Percentiles rank a stretch among this genome's conserved stretches.
Evolutionary conservation across 2,797 vertebrate species (phyloP).

Genomic region (Nannoperca obscura): DNA sequence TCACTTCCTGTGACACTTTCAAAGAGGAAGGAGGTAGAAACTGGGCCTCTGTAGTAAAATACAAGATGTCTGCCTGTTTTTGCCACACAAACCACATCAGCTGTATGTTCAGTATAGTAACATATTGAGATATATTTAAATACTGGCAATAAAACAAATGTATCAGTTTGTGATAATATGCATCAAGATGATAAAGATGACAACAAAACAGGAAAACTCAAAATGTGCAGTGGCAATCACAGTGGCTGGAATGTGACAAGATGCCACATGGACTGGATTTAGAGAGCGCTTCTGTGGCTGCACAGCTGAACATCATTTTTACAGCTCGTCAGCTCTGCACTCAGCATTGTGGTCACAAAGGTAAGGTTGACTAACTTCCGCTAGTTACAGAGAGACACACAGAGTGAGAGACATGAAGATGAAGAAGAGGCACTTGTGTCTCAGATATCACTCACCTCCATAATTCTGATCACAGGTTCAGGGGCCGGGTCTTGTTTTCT

Average conservation of each 20-base stretch:
- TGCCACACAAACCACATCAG: slow-evolving; percentile 54
- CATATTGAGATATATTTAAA: background rate
- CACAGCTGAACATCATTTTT: slow-evolving; percentile 8
- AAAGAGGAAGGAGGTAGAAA: slow-evolving; percentile 79
- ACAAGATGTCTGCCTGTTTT: slow-evolving; percentile 66
- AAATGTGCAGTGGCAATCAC: background rate
- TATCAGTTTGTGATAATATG: background rate
- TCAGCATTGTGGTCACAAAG: slow-evolving; percentile 71
- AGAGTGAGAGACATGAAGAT: background rate
- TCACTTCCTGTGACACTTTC: slow-evolving; percentile 80
- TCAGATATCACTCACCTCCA: slow-evolving; percentile 76
- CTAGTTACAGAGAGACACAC: slow-evolving; percentile 45
- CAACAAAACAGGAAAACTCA: rapidly evolving
- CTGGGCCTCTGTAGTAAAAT: slow-evolving; percentile 64
- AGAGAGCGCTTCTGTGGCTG: background rate
- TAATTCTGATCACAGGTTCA: slow-evolving; percentile 73
- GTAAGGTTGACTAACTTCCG: slow-evolving; percentile 78
- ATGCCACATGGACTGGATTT: background rate
- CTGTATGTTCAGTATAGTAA: slow-evolving; percentile 9
- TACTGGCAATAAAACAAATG: background rate
- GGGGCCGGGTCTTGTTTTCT: slow-evolving; percentile 84
- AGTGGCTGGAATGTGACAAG: background rate
- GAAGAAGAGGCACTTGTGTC: background rate
- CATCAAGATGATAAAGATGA: too few relatives aligned
- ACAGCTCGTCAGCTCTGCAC: slow-evolving; percentile 24